Percentiles rank a stretch among this genome's conserved stretches.
phyloP scores from a whole-genome alignment of 2,797 vertebrate species.

The Poecilia wingei region DNA sequence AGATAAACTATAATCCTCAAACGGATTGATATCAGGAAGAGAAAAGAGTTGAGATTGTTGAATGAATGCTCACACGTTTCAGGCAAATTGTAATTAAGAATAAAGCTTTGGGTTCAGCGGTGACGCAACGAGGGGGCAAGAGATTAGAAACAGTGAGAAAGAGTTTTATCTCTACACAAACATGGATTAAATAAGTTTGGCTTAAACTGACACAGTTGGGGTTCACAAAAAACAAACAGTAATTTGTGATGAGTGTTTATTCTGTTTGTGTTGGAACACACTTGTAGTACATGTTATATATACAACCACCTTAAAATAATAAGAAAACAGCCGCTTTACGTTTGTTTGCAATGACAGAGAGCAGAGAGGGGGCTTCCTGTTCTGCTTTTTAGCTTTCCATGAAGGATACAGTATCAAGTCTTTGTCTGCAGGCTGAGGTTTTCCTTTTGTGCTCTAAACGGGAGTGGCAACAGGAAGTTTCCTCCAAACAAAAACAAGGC shows the following conservation, averaged over 20 bases:
- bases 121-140: conserved; percentile 24
- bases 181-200: conserved; percentile 14
- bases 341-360: not conserved
- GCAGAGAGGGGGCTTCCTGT: not conserved
- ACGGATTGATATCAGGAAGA: conserved; percentile 2
- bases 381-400: conserved; percentile 42
- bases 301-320: not conserved
- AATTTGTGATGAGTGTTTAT: not conserved
- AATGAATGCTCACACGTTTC: conserved; percentile 13
- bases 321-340: not conserved
- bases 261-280: not conserved
- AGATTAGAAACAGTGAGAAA: conserved; percentile 47
- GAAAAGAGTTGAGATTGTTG: conserved; percentile 14
- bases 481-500: conserved; percentile 42
- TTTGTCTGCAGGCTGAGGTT: conserved; percentile 29
- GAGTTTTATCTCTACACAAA: conserved; percentile 19
- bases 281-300: not conserved
- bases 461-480: conserved; percentile 58
- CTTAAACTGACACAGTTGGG: conserved; percentile 25
- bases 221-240: conserved; percentile 15
- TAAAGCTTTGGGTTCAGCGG: conserved; percentile 1
- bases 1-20: conserved; percentile 1
- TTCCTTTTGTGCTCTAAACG: conserved; percentile 55
- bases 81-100: conserved; percentile 25
- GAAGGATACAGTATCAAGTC: conserved; percentile 42